Percentiles rank a stretch among this genome's conserved stretches.
phyloP scores from a whole-genome alignment of 2,113 vertebrate genomes.

The Melanostigma gelatinosum region DNA sequence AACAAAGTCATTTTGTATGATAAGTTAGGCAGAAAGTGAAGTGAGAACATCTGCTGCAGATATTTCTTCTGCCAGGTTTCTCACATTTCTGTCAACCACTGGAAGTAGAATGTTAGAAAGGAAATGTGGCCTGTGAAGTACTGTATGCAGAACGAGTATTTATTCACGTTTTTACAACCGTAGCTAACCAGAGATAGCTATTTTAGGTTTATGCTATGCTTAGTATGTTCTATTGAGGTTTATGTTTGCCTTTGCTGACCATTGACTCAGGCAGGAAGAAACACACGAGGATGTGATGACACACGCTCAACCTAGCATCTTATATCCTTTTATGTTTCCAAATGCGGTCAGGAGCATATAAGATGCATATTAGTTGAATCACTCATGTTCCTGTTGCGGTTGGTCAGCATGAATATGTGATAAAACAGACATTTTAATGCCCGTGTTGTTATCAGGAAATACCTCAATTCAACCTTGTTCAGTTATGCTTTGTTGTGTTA shows the following conservation, averaged over 20 bases:
- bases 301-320: slow-evolving; percentile 19
- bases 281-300: slow-evolving; percentile 66
- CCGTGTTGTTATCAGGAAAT: not conserved
- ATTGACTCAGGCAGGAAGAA: slow-evolving; percentile 18
- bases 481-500: not conserved
- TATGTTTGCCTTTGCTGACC: slow-evolving; percentile 6
- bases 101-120: not conserved
- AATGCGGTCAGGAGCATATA: not conserved
- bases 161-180: slow-evolving; percentile 21
- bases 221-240: slow-evolving; percentile 12
- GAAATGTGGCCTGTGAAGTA: slow-evolving; percentile 17
- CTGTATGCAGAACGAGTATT: not conserved
- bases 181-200: not conserved
- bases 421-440: not conserved
- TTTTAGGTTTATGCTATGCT: slow-evolving; percentile 11
- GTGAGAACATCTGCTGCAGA: slow-evolving; percentile 18
- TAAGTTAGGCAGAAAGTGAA: not conserved
- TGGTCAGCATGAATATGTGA: not conserved
- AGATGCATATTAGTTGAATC: not conserved
- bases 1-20: slow-evolving; percentile 17
- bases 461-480: not conserved
- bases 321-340: not conserved
- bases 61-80: slow-evolving; percentile 30
- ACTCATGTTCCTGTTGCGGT: not conserved
- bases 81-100: slow-evolving; percentile 36